These are phyloP conservation scores for Adineta ricciae DNA, from an alignment of 2,888 invertebrate species.

Conservation along the genomic window DNA sequence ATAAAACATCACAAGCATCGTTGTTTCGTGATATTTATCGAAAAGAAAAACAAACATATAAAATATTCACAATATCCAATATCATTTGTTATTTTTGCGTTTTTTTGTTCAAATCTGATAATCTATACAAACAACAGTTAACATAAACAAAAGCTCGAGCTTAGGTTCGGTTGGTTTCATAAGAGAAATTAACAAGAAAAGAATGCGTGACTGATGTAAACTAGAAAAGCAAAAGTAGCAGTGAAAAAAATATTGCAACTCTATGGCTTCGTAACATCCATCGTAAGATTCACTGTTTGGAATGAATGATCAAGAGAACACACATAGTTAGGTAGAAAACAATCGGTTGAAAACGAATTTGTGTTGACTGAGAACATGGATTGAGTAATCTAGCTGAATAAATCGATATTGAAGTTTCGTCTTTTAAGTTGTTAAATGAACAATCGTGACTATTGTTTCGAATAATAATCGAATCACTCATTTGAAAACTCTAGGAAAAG, in stretches of 20 bases:
- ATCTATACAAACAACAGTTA: neutral
- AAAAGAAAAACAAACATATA: neutral
- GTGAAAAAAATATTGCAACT: neutral
- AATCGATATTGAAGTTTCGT: neutral
- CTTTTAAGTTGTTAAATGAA: neutral
- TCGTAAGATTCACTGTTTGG: neutral
- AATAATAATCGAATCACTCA: neutral
- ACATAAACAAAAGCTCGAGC: neutral
- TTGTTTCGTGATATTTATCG: too few species aligned
- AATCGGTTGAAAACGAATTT: neutral
- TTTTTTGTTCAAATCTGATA: neutral
- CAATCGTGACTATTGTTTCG: neutral
- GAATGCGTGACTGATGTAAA: neutral
- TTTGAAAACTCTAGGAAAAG: neutral
- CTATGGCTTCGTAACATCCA: neutral
- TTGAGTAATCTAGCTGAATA: neutral
- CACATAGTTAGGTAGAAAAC: neutral
- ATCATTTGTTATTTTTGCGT: neutral
- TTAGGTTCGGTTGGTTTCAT: neutral
- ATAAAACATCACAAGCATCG: neutral
- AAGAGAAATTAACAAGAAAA: neutral
- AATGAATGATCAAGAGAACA: neutral
- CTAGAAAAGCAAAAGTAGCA: neutral
- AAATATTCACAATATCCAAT: neutral
- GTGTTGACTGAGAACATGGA: neutral